Evolutionary conservation across 2,888 invertebrate species (phyloP), one percentile per base, ranked within the genome.

Genomic region (Nomada ferruginata): DNA sequence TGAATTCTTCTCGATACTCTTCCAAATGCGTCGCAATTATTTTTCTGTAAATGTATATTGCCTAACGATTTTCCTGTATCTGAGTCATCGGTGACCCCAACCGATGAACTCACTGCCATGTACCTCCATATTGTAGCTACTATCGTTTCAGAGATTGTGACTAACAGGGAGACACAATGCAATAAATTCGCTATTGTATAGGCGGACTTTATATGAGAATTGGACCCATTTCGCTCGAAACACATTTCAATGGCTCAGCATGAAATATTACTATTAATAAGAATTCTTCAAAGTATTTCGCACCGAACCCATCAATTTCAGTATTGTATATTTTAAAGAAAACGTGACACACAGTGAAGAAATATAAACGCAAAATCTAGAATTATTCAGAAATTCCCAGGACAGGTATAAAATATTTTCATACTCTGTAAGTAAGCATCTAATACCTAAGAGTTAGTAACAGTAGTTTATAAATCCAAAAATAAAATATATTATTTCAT

Each of bases 51-150:
- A 78, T 50, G 55, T 44, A 26, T 23, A 52, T 50, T 42, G 70
- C 20, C 50, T 55, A 71, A 79, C 71, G 65, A 79, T 79, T 79
- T 79, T 66, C 71, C 71, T 50, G 70, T 23, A 47, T 18, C 60
- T 79, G 79, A 79, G 71, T 79, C 79, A 79, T 50, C 71, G 79
- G 79, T 61, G 79, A 79, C 79, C 79, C 78, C 79, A 61, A 36
- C 79, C 44, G 79, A 78, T 78, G 79, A 79, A 79, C 79, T 79
- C 79, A 55, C 70, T 47, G 26, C 70, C 55, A 61, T 61, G 47
- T 53, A 66, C 71, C 55, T 66, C 60, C 26, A 50, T 65, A 42
- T 26, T 47, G 26, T 42, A 20, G 26, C 65, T 78, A 20, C 60
- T 79, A 79, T 79, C 79, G 55, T 53, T 79, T 66, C 59, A 65